phyloP scores from a whole-genome alignment of 1,140 invertebrate species.

The Micrasema minimum region DNA sequence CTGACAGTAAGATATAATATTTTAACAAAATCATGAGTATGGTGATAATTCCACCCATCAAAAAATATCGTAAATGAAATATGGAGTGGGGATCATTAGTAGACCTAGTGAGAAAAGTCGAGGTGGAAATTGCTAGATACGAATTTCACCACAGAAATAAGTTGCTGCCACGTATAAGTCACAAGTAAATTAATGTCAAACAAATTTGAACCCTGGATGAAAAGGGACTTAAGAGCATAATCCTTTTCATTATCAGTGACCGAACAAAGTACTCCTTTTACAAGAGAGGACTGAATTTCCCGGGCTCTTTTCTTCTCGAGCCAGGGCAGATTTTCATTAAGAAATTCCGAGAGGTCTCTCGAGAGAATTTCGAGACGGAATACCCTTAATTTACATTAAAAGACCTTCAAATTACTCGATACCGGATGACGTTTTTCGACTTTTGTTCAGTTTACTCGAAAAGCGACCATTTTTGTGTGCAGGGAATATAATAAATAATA shows the following conservation, averaged over 20 bases:
- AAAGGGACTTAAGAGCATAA: neutral
- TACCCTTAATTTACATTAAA: slow-evolving; percentile 38
- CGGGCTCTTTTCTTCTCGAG: neutral
- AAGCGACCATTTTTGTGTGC: too few species aligned
- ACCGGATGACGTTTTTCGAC: slow-evolving; percentile 11
- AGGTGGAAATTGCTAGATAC: neutral
- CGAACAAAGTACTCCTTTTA: neutral
- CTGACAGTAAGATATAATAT: too few species aligned
- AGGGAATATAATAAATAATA: too few species aligned
- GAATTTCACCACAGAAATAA: neutral
- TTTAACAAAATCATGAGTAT: too few species aligned
- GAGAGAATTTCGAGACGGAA: slow-evolving; percentile 29
- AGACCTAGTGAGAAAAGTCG: slow-evolving; percentile 9
- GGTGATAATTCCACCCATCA: too few species aligned
- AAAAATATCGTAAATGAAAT: too few species aligned
- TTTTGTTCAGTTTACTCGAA: neutral
- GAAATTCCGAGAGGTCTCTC: slow-evolving; percentile 33
- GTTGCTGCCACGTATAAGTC: neutral
- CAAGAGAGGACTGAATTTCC: neutral
- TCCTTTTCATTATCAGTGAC: neutral
- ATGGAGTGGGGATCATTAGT: slow-evolving; percentile 21
- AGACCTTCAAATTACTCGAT: slow-evolving; percentile 31
- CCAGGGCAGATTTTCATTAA: slow-evolving; percentile 39
- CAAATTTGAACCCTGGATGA: neutral
- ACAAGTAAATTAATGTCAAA: neutral